A percentile compares a stretch with the other conserved stretches of the same genome.
Conservation (phyloP, 2,888 invertebrate species). For the Trichopoda pennipes region DNA sequence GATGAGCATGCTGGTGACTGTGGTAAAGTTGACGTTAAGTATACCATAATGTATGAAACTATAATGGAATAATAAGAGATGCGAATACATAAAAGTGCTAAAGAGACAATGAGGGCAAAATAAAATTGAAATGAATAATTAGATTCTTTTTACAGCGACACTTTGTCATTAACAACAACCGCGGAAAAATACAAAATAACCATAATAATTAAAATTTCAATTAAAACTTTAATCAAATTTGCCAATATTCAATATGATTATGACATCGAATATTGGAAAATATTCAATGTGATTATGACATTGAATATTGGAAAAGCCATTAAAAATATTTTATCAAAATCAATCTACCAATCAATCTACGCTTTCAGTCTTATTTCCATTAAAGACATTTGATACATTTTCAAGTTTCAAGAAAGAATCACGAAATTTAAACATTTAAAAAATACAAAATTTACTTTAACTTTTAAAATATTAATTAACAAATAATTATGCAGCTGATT, state of each 20-base stretch:
- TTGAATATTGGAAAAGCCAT: too few relatives aligned
- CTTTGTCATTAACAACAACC: conserved; percentile 44
- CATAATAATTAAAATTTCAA: conserved; percentile 5
- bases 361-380: too few relatives aligned
- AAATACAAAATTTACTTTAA: too few relatives aligned
- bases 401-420: too few relatives aligned
- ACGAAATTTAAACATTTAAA: too few relatives aligned
- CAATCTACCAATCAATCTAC: too few relatives aligned
- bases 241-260: neutral
- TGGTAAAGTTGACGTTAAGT: conserved; percentile 15
- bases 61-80: conserved; percentile 6
- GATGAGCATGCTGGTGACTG: neutral
- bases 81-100: conserved; percentile 8
- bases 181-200: neutral
- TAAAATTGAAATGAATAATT: conserved; percentile 60
- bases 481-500: too few relatives aligned
- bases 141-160: conserved; percentile 44
- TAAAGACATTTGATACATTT: too few relatives aligned
- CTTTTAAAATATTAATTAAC: too few relatives aligned
- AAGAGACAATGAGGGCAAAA: conserved; percentile 39
- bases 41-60: conserved; percentile 2
- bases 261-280: neutral
- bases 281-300: too few relatives aligned
- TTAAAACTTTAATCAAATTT: neutral
- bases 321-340: too few relatives aligned